A percentile compares a stretch with the other conserved stretches of the same genome.
These are phyloP conservation scores for Thalassarche chlororhynchos DNA, from an alignment of 2,113 vertebrate species.

Conservation along the genomic window DNA sequence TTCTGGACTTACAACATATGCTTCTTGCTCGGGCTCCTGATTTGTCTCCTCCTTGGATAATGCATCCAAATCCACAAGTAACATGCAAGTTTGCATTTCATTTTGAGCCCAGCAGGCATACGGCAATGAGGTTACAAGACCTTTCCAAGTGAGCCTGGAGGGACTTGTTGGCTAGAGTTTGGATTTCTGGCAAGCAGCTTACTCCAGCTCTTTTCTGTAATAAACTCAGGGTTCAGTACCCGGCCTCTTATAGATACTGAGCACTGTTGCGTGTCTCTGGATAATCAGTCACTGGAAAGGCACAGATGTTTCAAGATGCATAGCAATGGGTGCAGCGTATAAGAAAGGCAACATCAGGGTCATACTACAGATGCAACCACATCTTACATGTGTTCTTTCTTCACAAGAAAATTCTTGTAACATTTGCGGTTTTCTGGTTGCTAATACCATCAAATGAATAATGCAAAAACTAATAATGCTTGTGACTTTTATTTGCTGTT, in stretches of 20 bases:
- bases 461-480: not conserved
- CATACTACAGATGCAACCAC: conserved; percentile 30
- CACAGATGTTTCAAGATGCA: conserved; percentile 52
- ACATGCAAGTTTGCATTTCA: conserved; percentile 63
- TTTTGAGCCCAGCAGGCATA: conserved; percentile 68
- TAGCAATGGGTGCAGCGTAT: conserved; percentile 30
- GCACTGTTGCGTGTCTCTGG: conserved; percentile 49
- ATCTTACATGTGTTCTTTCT: not conserved
- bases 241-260: conserved; percentile 15
- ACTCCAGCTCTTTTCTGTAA: conserved; percentile 51
- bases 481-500: not conserved
- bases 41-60: not conserved
- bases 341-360: conserved; percentile 46
- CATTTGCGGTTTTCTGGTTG: not conserved
- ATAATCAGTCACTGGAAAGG: conserved; percentile 55
- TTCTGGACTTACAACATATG: not conserved
- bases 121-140: conserved; percentile 48
- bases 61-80: conserved; percentile 45
- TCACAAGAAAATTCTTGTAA: not conserved
- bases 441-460: not conserved
- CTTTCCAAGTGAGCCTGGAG: conserved; percentile 67
- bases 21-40: not conserved
- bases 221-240: conserved; percentile 62
- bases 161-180: conserved; percentile 64
- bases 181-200: conserved; percentile 63